Conservation (phyloP, 2,797 vertebrate species). For the Anguilla anguilla region DNA sequence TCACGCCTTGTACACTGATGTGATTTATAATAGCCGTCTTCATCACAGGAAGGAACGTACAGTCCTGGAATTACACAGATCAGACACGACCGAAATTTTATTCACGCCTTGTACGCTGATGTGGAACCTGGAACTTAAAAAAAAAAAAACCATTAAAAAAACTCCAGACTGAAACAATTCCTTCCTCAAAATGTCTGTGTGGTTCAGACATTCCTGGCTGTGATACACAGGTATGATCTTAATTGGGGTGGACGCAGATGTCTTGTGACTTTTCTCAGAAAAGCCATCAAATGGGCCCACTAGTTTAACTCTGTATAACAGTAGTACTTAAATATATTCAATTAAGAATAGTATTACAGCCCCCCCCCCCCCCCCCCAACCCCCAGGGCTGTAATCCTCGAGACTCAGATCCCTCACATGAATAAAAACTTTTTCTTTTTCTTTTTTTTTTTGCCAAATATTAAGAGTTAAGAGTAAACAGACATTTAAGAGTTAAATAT, state of each 20-base stretch:
- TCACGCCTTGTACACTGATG: neutral
- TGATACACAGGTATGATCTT: neutral
- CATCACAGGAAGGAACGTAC: slow-evolving; percentile 79
- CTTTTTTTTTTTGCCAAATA: neutral
- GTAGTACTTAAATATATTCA: neutral
- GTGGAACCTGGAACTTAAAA: neutral
- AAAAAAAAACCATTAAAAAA: no score
- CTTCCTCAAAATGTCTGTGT: neutral
- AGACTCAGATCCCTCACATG: neutral
- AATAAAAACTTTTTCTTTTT: no score
- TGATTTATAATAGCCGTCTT: slow-evolving; percentile 80
- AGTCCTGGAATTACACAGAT: slow-evolving; percentile 61
- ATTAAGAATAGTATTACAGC: no score
- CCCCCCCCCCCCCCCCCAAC: no score
- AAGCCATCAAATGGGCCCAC: neutral
- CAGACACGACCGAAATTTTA: neutral
- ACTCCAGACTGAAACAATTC: slow-evolving; percentile 7
- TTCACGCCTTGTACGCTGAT: neutral
- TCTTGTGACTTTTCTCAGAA: neutral
- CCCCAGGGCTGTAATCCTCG: no score
- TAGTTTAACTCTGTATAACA: neutral
- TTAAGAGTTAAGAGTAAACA: neutral
- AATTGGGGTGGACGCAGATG: neutral
- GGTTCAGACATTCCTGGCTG: neutral
- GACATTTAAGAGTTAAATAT: no score